Conservation (phyloP, 2,113 vertebrate species). For the Callocephalon fimbriatum region DNA sequence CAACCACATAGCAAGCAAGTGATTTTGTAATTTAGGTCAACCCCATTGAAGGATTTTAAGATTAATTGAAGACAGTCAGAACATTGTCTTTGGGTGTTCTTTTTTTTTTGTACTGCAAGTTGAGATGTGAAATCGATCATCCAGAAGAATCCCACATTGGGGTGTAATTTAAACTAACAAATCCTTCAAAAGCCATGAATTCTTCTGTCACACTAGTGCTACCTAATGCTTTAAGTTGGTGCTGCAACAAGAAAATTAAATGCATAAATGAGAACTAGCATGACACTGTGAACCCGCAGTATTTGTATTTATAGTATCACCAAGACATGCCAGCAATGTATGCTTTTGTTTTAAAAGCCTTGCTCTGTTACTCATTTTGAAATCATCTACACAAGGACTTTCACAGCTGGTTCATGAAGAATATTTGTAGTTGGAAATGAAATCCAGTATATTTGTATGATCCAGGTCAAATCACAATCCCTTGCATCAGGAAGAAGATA, state of each 20-base stretch:
- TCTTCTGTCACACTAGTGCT: neutral
- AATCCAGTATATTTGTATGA: neutral
- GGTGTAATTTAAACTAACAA: neutral
- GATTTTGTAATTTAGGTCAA: constrained; percentile 20
- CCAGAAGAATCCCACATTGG: neutral
- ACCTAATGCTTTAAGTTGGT: neutral
- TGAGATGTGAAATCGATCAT: constrained; percentile 3
- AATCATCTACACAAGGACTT: neutral
- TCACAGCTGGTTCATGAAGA: neutral
- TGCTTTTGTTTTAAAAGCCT: neutral
- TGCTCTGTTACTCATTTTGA: neutral
- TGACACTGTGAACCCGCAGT: neutral
- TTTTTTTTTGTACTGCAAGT: neutral
- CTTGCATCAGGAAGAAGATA: neutral
- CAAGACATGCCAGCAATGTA: neutral
- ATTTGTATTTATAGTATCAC: neutral
- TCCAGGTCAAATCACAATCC: neutral
- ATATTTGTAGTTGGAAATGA: neutral
- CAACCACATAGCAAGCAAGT: neutral
- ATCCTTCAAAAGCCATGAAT: neutral
- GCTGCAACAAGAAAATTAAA: neutral
- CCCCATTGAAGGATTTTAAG: neutral
- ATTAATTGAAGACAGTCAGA: constrained; percentile 33
- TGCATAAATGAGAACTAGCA: neutral
- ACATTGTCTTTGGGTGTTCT: neutral